Evolutionary conservation across 1,140 invertebrate species (phyloP).

Genomic region (Drosophila nebulosa): DNA sequence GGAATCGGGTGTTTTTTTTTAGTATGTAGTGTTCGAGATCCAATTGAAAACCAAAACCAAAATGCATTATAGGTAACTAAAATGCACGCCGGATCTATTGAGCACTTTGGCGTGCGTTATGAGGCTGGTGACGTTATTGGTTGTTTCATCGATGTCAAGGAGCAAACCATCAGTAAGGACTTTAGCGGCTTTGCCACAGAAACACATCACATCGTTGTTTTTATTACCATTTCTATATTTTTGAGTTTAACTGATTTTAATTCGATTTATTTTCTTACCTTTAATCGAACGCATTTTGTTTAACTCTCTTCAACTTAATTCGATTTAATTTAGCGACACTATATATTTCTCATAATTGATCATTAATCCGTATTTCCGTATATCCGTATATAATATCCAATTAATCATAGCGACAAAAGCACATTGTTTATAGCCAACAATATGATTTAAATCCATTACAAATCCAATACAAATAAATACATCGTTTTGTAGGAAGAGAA

Average conservation of each 20-base stretch:
- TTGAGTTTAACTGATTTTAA: conserved; percentile 22
- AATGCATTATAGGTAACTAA: conserved; percentile 84
- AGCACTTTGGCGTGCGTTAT: conserved; percentile 93
- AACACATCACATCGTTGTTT: conserved; percentile 54
- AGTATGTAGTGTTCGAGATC: conserved; percentile 19
- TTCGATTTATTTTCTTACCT: conserved; percentile 6
- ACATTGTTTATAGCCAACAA: conserved; percentile 23
- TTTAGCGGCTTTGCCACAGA: conserved; percentile 41
- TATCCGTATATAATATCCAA: no score
- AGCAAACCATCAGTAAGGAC: conserved; percentile 96
- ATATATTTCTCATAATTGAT: conserved; percentile 44
- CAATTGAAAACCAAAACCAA: conserved; percentile 28
- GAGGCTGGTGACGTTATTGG: conserved; percentile 96
- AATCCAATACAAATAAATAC: no score
- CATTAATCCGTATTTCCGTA: conserved; percentile 53
- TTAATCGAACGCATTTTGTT: conserved; percentile 75
- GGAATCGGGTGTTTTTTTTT: background rate
- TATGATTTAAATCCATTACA: no score
- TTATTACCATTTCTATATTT: conserved; percentile 17
- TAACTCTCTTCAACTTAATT: conserved; percentile 70
- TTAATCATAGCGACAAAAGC: conserved; percentile 4
- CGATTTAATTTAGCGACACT: conserved; percentile 68
- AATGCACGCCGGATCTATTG: conserved; percentile 89
- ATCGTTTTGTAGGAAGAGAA: conserved; percentile 93
- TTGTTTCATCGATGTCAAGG: conserved; percentile 96